phyloP scores from a whole-genome alignment of 2,888 invertebrate species.

The Elgonia sp. region DNA sequence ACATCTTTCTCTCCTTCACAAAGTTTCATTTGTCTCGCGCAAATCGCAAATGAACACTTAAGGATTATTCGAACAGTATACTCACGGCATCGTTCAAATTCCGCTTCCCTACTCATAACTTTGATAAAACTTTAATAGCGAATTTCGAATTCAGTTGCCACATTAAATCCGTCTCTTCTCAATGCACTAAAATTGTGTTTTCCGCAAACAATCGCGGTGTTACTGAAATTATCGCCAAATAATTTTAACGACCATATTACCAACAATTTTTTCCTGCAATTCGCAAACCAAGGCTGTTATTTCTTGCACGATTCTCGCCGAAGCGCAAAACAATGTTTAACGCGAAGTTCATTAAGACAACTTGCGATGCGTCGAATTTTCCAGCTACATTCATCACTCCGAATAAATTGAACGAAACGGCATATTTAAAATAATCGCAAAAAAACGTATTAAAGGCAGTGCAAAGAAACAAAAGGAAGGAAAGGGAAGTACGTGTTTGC shows the following conservation, averaged over 20 bases:
- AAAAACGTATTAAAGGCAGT: conserved; percentile 34
- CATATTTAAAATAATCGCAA: conserved; percentile 61
- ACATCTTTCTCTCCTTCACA: conserved; percentile 23
- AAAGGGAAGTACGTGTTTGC: conserved; percentile 54
- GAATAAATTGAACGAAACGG: conserved; percentile 49
- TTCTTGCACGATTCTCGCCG: neutral
- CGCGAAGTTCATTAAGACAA: neutral
- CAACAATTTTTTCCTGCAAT: neutral
- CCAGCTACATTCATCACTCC: neutral
- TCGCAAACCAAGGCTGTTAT: neutral
- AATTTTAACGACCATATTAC: neutral
- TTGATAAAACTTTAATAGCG: conserved; percentile 39
- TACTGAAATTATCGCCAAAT: neutral
- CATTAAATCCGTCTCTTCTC: neutral
- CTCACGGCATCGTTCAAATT: conserved; percentile 32
- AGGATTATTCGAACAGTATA: conserved; percentile 14
- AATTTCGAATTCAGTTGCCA: conserved; percentile 3
- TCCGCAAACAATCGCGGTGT: neutral
- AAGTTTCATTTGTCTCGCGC: conserved; percentile 50
- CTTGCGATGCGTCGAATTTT: conserved; percentile 3
- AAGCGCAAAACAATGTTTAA: conserved; percentile 9
- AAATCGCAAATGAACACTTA: conserved; percentile 54
- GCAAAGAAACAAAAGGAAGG: conserved; percentile 14
- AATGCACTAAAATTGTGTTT: neutral
- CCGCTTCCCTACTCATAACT: neutral